Base-by-base conservation (phyloP, 2,888 invertebrate genomes). In the Ophion slaviceki region DNA sequence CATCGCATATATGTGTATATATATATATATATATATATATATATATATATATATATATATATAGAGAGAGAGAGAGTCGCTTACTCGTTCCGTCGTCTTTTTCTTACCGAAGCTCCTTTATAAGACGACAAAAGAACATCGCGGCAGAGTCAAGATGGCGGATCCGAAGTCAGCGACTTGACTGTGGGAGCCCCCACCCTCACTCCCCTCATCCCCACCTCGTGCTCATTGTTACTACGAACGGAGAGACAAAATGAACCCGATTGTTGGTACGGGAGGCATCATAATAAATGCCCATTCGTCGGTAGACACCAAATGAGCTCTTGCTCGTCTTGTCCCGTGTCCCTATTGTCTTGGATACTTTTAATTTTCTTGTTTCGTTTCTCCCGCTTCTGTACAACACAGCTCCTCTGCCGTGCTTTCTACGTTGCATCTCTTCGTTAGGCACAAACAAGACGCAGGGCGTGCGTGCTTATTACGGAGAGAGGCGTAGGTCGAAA, bases 281-380 rank as follows among this genome's bases (percentile, higher is more conserved):
- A 92, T 93, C 91, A 93, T 93, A 92, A 92, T 93, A 92, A 93
- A 92, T 91, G 92, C 91, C 92, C 92, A 93, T 93, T 93, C 92
- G 92, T 88, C 88, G 88, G 86, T 88, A 92, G 92, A 93, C 92
- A 92, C 92, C 92, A 93, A 93, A 93, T 93, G 93, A 93, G 93
- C 92, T 92, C 90, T 92, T 89, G 92, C 90, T 91, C 90, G 90
- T 92, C 92, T 91, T 92, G 91, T 91, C 89, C 89, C 91, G 90
- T 87, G 90, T 87, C 89, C 89, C 91, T 5, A 91, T 93, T 92
- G 92, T 92, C 91, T 92, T 88, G 90, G 91, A 92, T 92, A 92
- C 92, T 93, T 93, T 93, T 92, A 92, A 92, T 92, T 93, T 92
- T 92, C 91, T 92, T 90, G 89, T 92, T 89, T 89, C 89, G 86